Base-by-base conservation (phyloP, 2,888 invertebrate genomes). In the Acronicta alni region DNA sequence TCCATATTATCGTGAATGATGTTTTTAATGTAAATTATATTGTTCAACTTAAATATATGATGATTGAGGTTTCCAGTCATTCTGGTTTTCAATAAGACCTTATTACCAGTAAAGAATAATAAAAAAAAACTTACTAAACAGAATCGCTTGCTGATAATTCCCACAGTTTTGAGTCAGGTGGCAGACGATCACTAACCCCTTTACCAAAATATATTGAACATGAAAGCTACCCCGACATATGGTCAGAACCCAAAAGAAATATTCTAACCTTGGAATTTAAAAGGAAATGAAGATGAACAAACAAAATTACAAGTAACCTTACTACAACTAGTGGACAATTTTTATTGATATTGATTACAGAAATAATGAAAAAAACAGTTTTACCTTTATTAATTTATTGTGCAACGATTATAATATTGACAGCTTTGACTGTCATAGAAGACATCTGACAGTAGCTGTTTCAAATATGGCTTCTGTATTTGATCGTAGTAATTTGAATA, bases 161-260 rank as follows among this genome's bases (percentile, higher is more conserved):
- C 57, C 73, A 61, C 55, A 67, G 43, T 64, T 67, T 58, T 35
- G 20, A 48, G 61, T 68, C 76, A 73, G 61, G 35, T 73, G 73
- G 73, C 42, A 57, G 39, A 41, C 61, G 64, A 64, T 55, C 45
- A 48, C 46, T 57, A 57, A 64, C 57, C 60, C 68, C 26, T 67
- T 47, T 10, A 37, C 14, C 46, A 59, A 75, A n/a, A n/a, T n/a
- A 72, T 56, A 52, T 61, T 51, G 26, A 54, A 26, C 44, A 56
- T 26, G 10, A 55, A 57, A 61, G 18, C 20, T 26, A 59, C 35
- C 16, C 17, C 17, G 51, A 57, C 67, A 75, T 59, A 63, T 71
- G 75, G 48, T 3, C 49, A 23, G 35, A 23, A 43, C 32, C n/a
- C n/a, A 48, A 48, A 42, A 0, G n/a, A 39, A 30, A 61, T 37